Evolutionary conservation across 2,888 invertebrate species (phyloP).

Genomic region (Chelonus formosanus): DNA sequence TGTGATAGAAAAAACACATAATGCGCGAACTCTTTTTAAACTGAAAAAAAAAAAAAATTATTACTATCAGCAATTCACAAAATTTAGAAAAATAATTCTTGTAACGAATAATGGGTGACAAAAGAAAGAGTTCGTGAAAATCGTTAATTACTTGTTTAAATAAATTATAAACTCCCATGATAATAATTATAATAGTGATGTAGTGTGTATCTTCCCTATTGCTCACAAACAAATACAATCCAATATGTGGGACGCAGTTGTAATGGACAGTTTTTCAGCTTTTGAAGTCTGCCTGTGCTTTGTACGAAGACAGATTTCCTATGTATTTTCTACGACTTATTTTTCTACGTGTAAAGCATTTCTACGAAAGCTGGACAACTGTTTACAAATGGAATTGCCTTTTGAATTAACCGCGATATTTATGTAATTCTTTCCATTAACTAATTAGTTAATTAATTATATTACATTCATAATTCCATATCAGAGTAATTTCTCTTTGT

Average conservation of each 20-base stretch:
- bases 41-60: slow-evolving; percentile 17
- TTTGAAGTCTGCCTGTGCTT: slow-evolving; percentile 39
- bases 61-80: background rate
- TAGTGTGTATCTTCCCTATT: background rate
- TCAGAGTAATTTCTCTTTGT: slow-evolving; percentile 1
- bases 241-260: too few relatives aligned
- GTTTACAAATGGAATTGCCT: background rate
- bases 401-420: slow-evolving; percentile 2
- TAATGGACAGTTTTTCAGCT: slow-evolving; percentile 31
- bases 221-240: slow-evolving; percentile 5
- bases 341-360: slow-evolving; percentile 45
- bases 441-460: background rate
- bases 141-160: slow-evolving; percentile 5
- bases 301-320: slow-evolving; percentile 45
- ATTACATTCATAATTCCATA: background rate
- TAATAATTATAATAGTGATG: background rate
- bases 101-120: slow-evolving; percentile 36
- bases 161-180: background rate
- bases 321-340: slow-evolving; percentile 46
- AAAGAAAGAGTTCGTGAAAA: slow-evolving; percentile 26
- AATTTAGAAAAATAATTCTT: too few relatives aligned
- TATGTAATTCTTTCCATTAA: background rate
- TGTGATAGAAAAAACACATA: slow-evolving; percentile 36
- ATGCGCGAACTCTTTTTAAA: slow-evolving; percentile 22
- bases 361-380: slow-evolving; percentile 36